A percentile compares a stretch with the other conserved stretches of the same genome.
Evolutionary conservation across 1,140 invertebrate species (phyloP).

Genomic region (Nylanderia fulva): DNA sequence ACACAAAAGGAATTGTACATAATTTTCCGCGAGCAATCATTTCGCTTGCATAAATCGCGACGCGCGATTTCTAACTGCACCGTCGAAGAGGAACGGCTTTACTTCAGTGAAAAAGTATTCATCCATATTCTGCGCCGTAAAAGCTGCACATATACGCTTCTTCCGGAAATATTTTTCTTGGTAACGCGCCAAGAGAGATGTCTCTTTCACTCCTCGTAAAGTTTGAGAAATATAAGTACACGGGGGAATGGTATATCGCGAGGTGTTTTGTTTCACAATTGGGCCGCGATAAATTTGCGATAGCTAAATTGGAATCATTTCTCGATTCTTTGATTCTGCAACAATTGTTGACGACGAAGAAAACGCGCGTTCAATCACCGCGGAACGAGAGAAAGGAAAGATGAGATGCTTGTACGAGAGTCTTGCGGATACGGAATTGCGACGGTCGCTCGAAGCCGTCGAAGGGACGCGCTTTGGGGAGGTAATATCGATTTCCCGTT

Average conservation of each 20-base stretch:
- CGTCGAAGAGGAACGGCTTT: constrained; percentile 43
- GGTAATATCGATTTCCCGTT: constrained; percentile 78
- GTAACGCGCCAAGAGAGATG: constrained; percentile 66
- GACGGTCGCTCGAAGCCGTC: constrained; percentile 6
- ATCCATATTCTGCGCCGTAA: constrained; percentile 70
- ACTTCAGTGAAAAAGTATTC: constrained; percentile 65
- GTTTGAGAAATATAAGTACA: constrained; percentile 66
- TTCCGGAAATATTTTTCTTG: constrained; percentile 74
- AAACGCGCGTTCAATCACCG: neutral
- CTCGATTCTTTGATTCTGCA: constrained; percentile 24
- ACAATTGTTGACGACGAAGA: neutral
- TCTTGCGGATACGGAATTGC: constrained; percentile 12
- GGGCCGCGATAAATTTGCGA: neutral
- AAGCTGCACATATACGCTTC: constrained; percentile 65
- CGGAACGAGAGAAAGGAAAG: neutral
- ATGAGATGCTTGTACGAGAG: constrained; percentile 9
- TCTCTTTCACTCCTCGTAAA: constrained; percentile 72
- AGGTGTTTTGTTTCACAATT: constrained; percentile 4
- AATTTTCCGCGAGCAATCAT: constrained; percentile 39
- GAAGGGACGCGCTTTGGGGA: constrained; percentile 36
- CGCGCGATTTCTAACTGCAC: constrained; percentile 51
- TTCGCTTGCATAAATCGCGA: constrained; percentile 43
- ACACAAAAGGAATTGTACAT: neutral
- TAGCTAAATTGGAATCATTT: constrained; percentile 29
- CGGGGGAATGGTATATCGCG: constrained; percentile 5